These are phyloP conservation scores for Lasius fuliginosus DNA, from an alignment of 2,888 invertebrate genomes.

Conservation along the genomic window DNA sequence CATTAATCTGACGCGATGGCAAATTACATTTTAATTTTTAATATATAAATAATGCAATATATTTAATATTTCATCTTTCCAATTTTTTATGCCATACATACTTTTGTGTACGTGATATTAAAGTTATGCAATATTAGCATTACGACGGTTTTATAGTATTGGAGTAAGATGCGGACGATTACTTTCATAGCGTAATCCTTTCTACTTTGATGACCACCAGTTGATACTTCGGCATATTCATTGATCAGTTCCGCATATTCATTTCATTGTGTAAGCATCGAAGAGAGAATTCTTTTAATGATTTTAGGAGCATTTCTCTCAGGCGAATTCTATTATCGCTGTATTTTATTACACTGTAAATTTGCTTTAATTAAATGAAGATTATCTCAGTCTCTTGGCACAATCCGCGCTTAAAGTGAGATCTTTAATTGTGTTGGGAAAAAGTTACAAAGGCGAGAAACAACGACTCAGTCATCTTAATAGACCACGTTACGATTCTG, in stretches of 20 bases:
- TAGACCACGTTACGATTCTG: constrained; percentile 51
- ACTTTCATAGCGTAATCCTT: constrained; percentile 35
- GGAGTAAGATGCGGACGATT: neutral
- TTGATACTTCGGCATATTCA: constrained; percentile 44
- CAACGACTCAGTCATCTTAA: constrained; percentile 43
- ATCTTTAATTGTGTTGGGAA: constrained; percentile 30
- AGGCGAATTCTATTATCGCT: constrained; percentile 49
- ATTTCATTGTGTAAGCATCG: constrained; percentile 40
- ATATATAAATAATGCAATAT: neutral
- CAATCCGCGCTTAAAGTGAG: constrained; percentile 35
- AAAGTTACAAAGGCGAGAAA: constrained; percentile 53
- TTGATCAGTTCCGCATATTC: constrained; percentile 31
- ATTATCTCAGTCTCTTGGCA: constrained; percentile 48
- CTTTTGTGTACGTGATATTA: neutral
- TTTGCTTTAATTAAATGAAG: constrained; percentile 56
- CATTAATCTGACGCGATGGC: neutral
- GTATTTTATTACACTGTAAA: constrained; percentile 55
- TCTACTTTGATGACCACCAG: constrained; percentile 29
- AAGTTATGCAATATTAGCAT: constrained; percentile 5
- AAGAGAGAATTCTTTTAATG: constrained; percentile 43
- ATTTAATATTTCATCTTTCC: neutral
- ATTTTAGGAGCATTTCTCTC: constrained; percentile 30
- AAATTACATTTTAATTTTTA: neutral
- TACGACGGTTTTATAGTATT: neutral
- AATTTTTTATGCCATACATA: neutral